A percentile compares a stretch with the other conserved stretches of the same genome.
phyloP scores from a whole-genome alignment of 2,888 invertebrate genomes.

The Villa cingulata region DNA sequence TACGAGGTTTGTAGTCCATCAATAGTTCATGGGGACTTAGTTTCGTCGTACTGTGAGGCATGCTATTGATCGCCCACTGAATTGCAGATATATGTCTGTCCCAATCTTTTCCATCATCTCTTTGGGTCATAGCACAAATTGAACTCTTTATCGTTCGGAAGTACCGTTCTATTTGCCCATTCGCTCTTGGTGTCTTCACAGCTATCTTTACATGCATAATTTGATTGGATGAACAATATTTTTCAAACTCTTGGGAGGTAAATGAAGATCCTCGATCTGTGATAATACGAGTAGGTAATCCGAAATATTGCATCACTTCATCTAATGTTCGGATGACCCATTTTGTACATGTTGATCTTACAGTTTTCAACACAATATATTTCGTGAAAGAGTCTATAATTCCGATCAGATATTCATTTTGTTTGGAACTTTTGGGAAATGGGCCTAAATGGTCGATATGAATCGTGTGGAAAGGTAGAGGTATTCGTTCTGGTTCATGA shows the following conservation, averaged over 20 bases:
- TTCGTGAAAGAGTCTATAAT: not conserved
- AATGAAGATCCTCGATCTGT: not conserved
- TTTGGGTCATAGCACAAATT: too few relatives aligned
- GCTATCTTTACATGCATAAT: too few relatives aligned
- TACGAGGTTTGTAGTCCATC: not conserved
- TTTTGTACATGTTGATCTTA: not conserved
- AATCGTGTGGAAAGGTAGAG: too few relatives aligned
- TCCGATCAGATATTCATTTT: not conserved
- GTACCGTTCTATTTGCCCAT: too few relatives aligned
- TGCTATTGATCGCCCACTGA: constrained; percentile 1
- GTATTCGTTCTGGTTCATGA: too few relatives aligned
- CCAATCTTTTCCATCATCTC: too few relatives aligned
- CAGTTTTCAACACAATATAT: not conserved
- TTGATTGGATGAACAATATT: not conserved
- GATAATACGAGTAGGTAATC: not conserved
- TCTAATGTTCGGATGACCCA: not conserved
- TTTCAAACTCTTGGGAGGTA: not conserved
- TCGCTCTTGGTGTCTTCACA: too few relatives aligned
- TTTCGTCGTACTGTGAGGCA: not conserved
- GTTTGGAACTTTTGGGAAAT: not conserved
- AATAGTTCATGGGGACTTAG: not conserved
- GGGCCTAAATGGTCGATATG: not conserved
- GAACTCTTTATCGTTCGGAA: too few relatives aligned
- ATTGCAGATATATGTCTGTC: constrained; percentile 3
- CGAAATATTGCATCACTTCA: not conserved